These are phyloP conservation scores for Antheraea yamamai DNA, from an alignment of 2,888 invertebrate species.

Conservation along the genomic window DNA sequence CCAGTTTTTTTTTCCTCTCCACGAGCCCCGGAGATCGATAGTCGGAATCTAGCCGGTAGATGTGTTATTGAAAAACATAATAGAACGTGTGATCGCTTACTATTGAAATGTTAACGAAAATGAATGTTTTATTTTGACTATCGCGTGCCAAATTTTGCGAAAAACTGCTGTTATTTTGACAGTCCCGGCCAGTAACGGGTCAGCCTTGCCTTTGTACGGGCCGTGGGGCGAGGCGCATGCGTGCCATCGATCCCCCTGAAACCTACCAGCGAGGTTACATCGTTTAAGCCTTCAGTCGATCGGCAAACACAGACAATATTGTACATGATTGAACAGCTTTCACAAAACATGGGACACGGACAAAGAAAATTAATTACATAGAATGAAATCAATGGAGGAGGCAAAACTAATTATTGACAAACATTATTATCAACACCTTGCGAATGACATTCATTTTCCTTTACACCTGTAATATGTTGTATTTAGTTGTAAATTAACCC, in stretches of 20 bases:
- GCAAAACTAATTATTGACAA: not conserved
- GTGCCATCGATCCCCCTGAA: slow-evolving; percentile 69
- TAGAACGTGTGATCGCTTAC: slow-evolving; percentile 19
- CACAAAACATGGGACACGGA: not conserved
- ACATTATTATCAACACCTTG: not conserved
- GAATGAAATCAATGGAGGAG: not conserved
- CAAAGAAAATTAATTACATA: not conserved
- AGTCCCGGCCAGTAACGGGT: slow-evolving; percentile 58
- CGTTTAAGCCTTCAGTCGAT: slow-evolving; percentile 42
- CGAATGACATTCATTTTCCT: no score
- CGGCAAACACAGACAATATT: slow-evolving; percentile 22
- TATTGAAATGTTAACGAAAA: slow-evolving; percentile 17
- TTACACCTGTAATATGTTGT: no score
- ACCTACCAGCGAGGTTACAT: slow-evolving; percentile 47
- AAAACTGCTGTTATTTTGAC: slow-evolving; percentile 70
- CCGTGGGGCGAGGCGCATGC: slow-evolving; percentile 57
- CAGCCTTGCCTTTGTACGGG: slow-evolving; percentile 71
- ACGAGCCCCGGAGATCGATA: slow-evolving; percentile 26
- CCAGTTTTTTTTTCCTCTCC: slow-evolving; percentile 27
- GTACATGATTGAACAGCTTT: slow-evolving; percentile 8
- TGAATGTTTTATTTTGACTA: slow-evolving; percentile 25
- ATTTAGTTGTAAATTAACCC: no score
- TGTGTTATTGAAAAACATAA: not conserved
- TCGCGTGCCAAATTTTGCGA: slow-evolving; percentile 54
- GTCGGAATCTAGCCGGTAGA: slow-evolving; percentile 14